These are phyloP conservation scores for Oryctolagus cuniculus DNA, from an alignment of 2,113 vertebrate genomes.

Conservation along the genomic window mOryCun1.1 NC_091434.1:136725001-136725500, in stretches of 20 bases:
- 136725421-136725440: neutral
- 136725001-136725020: too few relatives aligned
- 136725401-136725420: neutral
- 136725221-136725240: neutral
- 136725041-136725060: too few relatives aligned
- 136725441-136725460: neutral
- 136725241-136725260: neutral
- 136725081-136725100: too few relatives aligned
- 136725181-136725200: neutral
- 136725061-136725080: too few relatives aligned
- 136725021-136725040: too few relatives aligned
- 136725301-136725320: slow-evolving; percentile 3
- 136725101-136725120: too few relatives aligned
- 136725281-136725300: neutral
- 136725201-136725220: neutral
- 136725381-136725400: neutral
- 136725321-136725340: slow-evolving; percentile 27
- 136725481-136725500: neutral
- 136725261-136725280: slow-evolving; percentile 4
- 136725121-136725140: too few relatives aligned
- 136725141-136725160: too few relatives aligned
- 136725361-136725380: neutral
- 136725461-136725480: neutral
- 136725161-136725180: neutral
- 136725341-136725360: slow-evolving; percentile 33